Conservation (phyloP, 2,888 invertebrate genomes). For the Amiota communis region DNA sequence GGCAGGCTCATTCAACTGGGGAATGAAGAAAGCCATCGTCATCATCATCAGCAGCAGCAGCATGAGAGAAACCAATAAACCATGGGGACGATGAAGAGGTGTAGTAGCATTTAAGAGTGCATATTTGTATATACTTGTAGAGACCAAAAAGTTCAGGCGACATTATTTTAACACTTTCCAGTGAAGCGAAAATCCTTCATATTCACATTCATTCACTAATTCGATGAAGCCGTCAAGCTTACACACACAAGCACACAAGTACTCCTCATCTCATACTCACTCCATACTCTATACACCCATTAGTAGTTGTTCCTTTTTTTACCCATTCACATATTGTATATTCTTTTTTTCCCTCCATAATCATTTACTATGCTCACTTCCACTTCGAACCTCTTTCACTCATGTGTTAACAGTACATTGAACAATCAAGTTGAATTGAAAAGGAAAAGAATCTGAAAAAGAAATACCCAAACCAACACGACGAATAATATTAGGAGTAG, state of each 20-base stretch:
- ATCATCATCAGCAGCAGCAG: no score
- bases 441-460: not conserved
- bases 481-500: not conserved
- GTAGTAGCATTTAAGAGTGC: no score
- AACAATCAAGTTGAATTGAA: constrained; percentile 21
- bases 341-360: not conserved
- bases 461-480: not conserved
- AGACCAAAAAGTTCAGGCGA: not conserved
- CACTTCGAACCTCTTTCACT: not conserved
- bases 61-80: no score
- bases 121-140: no score
- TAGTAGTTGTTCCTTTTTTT: no score
- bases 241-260: not conserved
- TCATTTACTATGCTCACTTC: not conserved
- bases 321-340: not conserved
- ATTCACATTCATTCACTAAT: constrained; percentile 4
- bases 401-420: constrained; percentile 9
- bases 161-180: constrained; percentile 16
- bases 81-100: not conserved
- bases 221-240: not conserved
- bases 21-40: no score
- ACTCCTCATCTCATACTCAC: no score
- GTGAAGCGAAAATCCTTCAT: constrained; percentile 19
- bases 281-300: no score
- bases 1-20: constrained; percentile 6